Conservation (phyloP, 2,888 invertebrate species). For the Xestia rhomboidea region DNA sequence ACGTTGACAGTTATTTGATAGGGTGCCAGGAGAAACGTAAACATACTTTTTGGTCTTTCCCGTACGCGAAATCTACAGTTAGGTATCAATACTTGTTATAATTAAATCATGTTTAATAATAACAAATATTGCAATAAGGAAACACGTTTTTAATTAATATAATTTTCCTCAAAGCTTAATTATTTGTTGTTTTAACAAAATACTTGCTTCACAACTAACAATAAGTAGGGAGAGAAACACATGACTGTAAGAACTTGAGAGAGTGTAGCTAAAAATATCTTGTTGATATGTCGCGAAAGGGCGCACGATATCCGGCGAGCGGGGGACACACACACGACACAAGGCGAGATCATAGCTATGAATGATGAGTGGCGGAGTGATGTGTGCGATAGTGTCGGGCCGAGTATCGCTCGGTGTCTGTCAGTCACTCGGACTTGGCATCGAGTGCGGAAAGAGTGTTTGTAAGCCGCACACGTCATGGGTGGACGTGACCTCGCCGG, state of each 20-base stretch:
- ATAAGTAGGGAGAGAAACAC: conserved; percentile 27
- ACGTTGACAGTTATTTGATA: conserved; percentile 50
- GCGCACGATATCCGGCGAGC: conserved; percentile 53
- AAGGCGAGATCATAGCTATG: conserved; percentile 53
- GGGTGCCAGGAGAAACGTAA: conserved; percentile 25
- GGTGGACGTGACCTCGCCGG: conserved; percentile 89
- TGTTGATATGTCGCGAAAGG: conserved; percentile 57
- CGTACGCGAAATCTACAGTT: conserved; percentile 2
- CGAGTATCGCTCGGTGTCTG: conserved; percentile 54
- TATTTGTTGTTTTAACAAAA: not conserved
- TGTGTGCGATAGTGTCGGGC: conserved; percentile 55
- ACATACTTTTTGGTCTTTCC: conserved; percentile 10
- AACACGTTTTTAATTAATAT: not conserved
- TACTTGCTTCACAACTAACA: conserved; percentile 5
- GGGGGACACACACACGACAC: conserved; percentile 26
- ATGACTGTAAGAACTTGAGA: conserved; percentile 26
- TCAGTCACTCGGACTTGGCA: conserved; percentile 67
- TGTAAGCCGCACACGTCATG: conserved; percentile 81
- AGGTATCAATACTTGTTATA: not conserved
- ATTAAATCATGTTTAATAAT: not conserved
- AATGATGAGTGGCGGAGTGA: conserved; percentile 55
- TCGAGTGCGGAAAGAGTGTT: conserved; percentile 75
- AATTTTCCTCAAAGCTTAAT: conserved; percentile 14
- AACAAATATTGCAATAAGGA: not conserved
- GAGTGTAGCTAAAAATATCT: conserved; percentile 55